These are phyloP conservation scores for Coregonus ussuriensis DNA, from an alignment of 2,797 vertebrate species.

Conservation along the genomic window DNA sequence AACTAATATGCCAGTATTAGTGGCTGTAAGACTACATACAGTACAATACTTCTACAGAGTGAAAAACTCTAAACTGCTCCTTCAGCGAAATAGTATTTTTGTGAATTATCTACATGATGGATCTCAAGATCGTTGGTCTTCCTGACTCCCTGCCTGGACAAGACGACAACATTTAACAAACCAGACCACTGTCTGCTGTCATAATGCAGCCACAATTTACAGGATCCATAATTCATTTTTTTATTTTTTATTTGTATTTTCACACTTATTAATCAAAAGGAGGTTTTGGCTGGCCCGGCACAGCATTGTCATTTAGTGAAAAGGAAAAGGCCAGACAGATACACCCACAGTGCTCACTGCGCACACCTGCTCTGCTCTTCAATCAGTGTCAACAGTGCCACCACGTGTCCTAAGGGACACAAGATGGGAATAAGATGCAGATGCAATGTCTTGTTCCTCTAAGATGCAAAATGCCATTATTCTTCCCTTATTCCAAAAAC, in stretches of 20 bases:
- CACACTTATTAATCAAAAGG: constrained; percentile 28
- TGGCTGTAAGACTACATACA: constrained; percentile 17
- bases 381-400: constrained; percentile 71
- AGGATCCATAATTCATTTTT: constrained; percentile 31
- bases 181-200: constrained; percentile 11
- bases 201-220: constrained; percentile 10
- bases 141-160: not conserved
- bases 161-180: constrained; percentile 8
- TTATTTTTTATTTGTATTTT: no score
- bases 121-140: not conserved
- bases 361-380: not conserved
- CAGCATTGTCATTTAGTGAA: constrained; percentile 37
- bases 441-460: constrained; percentile 1
- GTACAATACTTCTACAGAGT: not conserved
- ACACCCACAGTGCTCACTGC: constrained; percentile 16
- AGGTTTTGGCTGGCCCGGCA: constrained; percentile 32
- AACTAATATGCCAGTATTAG: constrained; percentile 16
- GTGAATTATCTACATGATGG: not conserved
- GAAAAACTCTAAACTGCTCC: not conserved
- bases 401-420: constrained; percentile 65
- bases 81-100: not conserved
- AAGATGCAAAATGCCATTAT: not conserved
- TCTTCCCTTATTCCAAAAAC: not conserved
- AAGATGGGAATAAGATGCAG: not conserved
- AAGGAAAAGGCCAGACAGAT: constrained; percentile 58